Evolutionary conservation across 1,140 invertebrate species (phyloP).

Genomic region (Goniozus legneri): DNA sequence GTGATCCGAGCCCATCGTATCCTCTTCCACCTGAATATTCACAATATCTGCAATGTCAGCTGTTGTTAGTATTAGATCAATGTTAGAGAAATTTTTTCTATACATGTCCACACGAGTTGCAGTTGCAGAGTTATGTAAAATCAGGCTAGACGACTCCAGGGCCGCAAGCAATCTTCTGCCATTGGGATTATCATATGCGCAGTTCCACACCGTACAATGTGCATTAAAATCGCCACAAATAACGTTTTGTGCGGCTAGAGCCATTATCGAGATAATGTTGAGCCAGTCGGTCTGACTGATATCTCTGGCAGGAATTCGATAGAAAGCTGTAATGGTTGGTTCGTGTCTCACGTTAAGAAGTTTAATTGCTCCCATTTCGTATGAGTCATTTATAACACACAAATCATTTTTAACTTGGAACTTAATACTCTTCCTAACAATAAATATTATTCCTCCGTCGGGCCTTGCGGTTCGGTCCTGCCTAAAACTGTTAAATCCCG

Average conservation of each 20-base stretch:
- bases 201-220: background rate
- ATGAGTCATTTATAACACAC: background rate
- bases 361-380: background rate
- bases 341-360: background rate
- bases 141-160: background rate
- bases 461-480: background rate
- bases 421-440: background rate
- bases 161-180: background rate
- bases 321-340: background rate
- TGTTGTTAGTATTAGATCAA: background rate
- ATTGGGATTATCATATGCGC: background rate
- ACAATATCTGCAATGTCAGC: background rate
- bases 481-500: background rate
- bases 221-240: background rate
- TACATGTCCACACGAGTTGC: background rate
- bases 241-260: background rate
- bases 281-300: background rate
- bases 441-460: background rate
- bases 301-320: background rate
- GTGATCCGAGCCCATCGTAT: background rate
- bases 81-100: background rate
- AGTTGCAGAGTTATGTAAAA: background rate
- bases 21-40: background rate
- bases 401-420: background rate
- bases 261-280: background rate